These are phyloP conservation scores for Bombyx huttoni DNA, from an alignment of 2,888 invertebrate species.

Conservation along the genomic window DNA sequence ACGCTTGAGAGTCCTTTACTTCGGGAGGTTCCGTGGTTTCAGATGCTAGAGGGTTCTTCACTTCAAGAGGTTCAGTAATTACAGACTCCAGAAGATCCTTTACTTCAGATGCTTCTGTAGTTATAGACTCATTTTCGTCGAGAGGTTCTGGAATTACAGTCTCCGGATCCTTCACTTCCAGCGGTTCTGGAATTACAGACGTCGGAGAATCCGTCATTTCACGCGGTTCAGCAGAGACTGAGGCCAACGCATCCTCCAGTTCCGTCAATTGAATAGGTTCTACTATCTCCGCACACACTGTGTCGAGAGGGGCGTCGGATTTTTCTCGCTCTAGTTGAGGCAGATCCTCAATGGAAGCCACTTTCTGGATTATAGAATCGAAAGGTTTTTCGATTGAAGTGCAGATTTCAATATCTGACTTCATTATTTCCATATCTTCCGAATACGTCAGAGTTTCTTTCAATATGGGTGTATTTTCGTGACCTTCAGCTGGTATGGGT, in stretches of 20 bases:
- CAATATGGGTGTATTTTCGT: too few relatives aligned
- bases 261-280: neutral
- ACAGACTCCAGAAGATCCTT: too few relatives aligned
- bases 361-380: neutral
- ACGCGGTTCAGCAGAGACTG: neutral
- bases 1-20: too few relatives aligned
- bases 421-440: neutral
- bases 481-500: constrained; percentile 8
- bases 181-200: too few relatives aligned
- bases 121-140: neutral
- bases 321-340: neutral
- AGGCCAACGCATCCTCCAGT: neutral
- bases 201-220: too few relatives aligned
- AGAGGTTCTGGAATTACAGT: too few relatives aligned
- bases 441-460: neutral
- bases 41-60: too few relatives aligned
- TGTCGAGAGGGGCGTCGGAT: neutral
- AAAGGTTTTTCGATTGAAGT: neutral
- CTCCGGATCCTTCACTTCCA: too few relatives aligned
- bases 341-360: neutral
- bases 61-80: too few relatives aligned
- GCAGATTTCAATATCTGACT: too few relatives aligned
- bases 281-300: neutral
- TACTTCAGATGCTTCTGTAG: too few relatives aligned
- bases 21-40: too few relatives aligned